Evolutionary conservation across 2,113 vertebrate genomes (phyloP).

Genomic region (Gadus macrocephalus): DNA sequence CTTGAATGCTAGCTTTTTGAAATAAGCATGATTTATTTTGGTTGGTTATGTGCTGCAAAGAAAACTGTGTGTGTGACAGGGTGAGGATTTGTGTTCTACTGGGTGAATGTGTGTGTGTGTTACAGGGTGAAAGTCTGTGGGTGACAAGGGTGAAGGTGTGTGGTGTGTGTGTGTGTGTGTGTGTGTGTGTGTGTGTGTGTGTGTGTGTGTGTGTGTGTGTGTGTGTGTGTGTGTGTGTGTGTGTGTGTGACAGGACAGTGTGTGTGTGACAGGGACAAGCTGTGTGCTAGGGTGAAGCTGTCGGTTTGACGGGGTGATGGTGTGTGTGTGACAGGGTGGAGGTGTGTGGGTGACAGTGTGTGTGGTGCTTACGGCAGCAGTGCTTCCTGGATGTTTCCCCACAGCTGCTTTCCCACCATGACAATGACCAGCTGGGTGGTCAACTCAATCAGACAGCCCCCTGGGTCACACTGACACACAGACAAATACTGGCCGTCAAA

Average conservation of each 20-base stretch:
- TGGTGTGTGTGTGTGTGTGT: not conserved
- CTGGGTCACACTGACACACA: conserved; percentile 84
- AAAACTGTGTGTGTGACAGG: not conserved
- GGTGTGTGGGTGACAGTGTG: not conserved
- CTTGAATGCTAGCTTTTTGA: too few species aligned
- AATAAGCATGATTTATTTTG: too few species aligned
- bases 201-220: not conserved
- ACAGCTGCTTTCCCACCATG: conserved; percentile 93
- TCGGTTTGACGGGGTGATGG: not conserved
- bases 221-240: not conserved
- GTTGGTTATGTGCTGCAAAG: too few species aligned
- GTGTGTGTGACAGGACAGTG: not conserved
- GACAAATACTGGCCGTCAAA: too few species aligned
- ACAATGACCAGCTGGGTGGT: conserved; percentile 94
- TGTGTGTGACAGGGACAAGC: not conserved
- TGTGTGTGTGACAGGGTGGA: not conserved
- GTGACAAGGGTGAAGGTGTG: not conserved
- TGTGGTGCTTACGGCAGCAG: conserved; percentile 84
- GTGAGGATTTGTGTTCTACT: not conserved
- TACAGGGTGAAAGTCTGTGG: not conserved
- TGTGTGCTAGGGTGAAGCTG: not conserved
- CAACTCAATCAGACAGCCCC: conserved; percentile 91
- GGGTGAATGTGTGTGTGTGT: not conserved
- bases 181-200: too few species aligned
- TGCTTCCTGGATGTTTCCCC: conserved; percentile 90